Base-by-base conservation (phyloP, 1,140 invertebrate species). In the Bombus polaris region DNA sequence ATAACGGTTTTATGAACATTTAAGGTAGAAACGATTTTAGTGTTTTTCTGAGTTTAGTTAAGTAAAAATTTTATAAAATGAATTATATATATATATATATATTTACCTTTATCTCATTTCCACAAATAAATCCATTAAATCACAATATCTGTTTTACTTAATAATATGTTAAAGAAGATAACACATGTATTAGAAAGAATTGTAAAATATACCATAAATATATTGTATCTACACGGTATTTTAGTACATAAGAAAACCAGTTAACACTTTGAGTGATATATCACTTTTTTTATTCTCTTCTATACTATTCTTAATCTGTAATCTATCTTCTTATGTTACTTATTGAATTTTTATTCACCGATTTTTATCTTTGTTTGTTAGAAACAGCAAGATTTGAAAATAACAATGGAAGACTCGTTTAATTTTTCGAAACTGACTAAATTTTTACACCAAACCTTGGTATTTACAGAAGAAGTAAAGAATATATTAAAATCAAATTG, bases 51-150 rank as follows among this genome's bases (percentile, higher is more conserved):
- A 85, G 85, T 93, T 88, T 70, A 89, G 89, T 78, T 81, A 92
- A 93, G 88, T 92, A 91, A 92, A 88, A 89, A 47, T 81, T 88
- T 80, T 89, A 86, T 68, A 72, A 81, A 90, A 87, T 82, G 71
- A 78, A 66, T 53, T 87, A 91, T 91, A 77, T 92, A 94, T 91
- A 92, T n/a, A n/a, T n/a, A n/a, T 86, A 92, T 91, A 92, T 91
- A 35, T 81, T 77, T 72, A 84, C 32, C 71, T 88, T 84, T 62
- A 86, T 90, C 87, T 87, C 53, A 86, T 78, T 90, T 73, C 37
- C 76, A 85, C 37, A 59, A 44, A 74, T 12, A 44, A 79, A 44
- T 71, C 15, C 32, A 83, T 22, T 59, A 37, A 78, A 78, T 39
- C 32, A 15, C 42, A 76, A 83, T 39, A 68, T 22, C 13, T 70